A percentile compares a stretch with the other conserved stretches of the same genome.
Conservation (phyloP, 2,888 invertebrate genomes). For the Acanthococcus lagerstroemiae region DNA sequence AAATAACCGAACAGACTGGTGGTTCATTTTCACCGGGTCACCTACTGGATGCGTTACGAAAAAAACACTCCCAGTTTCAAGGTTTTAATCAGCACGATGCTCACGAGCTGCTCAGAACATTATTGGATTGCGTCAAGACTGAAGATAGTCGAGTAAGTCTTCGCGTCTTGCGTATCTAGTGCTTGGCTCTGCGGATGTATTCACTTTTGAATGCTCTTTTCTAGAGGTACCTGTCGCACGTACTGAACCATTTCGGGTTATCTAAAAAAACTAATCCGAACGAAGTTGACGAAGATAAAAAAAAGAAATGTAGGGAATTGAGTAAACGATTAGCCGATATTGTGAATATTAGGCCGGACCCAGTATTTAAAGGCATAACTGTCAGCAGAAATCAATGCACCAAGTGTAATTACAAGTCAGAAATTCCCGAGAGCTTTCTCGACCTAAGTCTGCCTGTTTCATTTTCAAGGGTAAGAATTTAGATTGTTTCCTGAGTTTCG, state of each 20-base stretch:
- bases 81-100: conserved; percentile 95
- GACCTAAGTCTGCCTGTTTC: conserved; percentile 88
- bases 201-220: conserved; percentile 20
- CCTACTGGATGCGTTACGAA: conserved; percentile 35
- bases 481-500: neutral
- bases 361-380: conserved; percentile 85
- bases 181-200: neutral
- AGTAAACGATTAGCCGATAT: conserved; percentile 67
- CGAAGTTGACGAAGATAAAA: conserved; percentile 64
- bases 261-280: conserved; percentile 61
- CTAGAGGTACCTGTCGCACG: conserved; percentile 69
- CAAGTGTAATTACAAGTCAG: conserved; percentile 76
- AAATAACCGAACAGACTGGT: conserved; percentile 60
- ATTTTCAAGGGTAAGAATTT: conserved; percentile 48
- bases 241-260: conserved; percentile 65
- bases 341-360: conserved; percentile 67
- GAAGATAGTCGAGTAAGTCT: conserved; percentile 47
- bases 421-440: conserved; percentile 82
- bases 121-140: conserved; percentile 75
- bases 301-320: conserved; percentile 69
- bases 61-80: conserved; percentile 62
- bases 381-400: conserved; percentile 83
- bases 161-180: neutral
- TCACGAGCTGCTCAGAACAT: conserved; percentile 82
- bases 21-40: conserved; percentile 39